Base-by-base conservation (phyloP, 2,888 invertebrate genomes). In the Cheilosia vulpina region DNA sequence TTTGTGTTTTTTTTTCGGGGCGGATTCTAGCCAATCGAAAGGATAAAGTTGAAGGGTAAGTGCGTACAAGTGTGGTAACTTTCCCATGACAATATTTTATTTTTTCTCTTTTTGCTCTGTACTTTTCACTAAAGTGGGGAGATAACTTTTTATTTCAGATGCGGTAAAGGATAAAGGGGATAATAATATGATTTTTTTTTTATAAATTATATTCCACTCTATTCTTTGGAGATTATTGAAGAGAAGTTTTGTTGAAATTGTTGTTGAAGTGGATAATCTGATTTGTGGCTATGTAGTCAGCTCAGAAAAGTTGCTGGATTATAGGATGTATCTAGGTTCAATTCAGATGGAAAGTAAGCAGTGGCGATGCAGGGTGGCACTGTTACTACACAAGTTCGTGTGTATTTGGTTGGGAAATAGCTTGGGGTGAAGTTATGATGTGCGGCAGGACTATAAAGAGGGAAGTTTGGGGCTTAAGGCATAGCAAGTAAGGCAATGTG, bases 41-140 rank as follows among this genome's bases (percentile, higher is more conserved):
- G 78, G 83, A 83, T 78, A 73, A 63, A 83, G 77, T 83, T 83
- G 78, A 77, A 78, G 73, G 83, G 83, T 83, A 83, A 83, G 83
- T 83, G 72, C 63, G 50, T 65, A 52, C 34, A 52, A 55, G 63
- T 38, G 60, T 41, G 41, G 45, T n/a, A 43, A 58, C 45, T 52
- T 55, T 55, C 60, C 47, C 57, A 57, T 62, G 34, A 71, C 55
- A 55, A 17, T 57, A 45, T 45, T 58, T 63, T 17, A 9, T 58
- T n/a, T 50, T 62, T 19, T n/a, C 34, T 11, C 52, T 65, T 2
- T 38, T 41, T 60, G 60, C 31, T 9, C 9, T 7, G 15, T 27
- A 17, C 4, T 7, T 38, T 68, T 62, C 19, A 41, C 21, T 41
- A 3, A 38, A 45, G 50, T 13, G n/a, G 41, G 27, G 24, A 47